Conservation (phyloP, 2,797 vertebrate species). For the Cebuella pygmaea region DNA sequence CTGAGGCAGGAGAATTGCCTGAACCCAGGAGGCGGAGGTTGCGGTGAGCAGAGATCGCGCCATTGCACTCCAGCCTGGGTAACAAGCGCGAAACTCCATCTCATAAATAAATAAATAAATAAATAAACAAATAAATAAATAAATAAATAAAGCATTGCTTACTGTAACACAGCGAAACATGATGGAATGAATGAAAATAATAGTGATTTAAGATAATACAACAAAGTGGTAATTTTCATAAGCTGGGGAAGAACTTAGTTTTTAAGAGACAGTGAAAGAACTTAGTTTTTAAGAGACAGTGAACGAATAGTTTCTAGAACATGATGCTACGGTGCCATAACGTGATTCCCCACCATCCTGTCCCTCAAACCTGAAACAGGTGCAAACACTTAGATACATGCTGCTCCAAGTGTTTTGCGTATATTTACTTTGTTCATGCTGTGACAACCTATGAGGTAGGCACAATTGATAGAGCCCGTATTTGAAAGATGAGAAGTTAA, state of each 20-base stretch:
- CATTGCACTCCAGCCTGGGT: too few species aligned
- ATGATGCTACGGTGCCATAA: background rate
- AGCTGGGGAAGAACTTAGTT: background rate
- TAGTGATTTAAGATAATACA: background rate
- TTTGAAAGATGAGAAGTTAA: background rate
- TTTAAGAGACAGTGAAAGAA: background rate
- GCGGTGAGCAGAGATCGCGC: too few species aligned
- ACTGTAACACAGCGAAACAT: background rate
- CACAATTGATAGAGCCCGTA: background rate
- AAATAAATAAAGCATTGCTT: background rate
- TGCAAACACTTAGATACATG: background rate
- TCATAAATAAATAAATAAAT: too few species aligned
- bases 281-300: background rate
- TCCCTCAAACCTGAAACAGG: background rate
- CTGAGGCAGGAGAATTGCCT: too few species aligned
- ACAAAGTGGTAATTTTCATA: background rate
- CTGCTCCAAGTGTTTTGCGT: background rate
- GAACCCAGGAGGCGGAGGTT: too few species aligned
- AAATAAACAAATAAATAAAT: too few species aligned
- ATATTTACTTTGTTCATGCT: background rate
- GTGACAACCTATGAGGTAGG: background rate
- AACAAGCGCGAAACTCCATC: too few species aligned
- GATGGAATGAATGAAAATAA: background rate
- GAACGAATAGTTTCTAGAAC: background rate
- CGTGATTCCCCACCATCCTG: background rate